A percentile compares a stretch with the other conserved stretches of the same genome.
These are phyloP conservation scores for Chaetoderma sp. DNA, from an alignment of 2,888 invertebrate species.

Conservation along the genomic window DNA sequence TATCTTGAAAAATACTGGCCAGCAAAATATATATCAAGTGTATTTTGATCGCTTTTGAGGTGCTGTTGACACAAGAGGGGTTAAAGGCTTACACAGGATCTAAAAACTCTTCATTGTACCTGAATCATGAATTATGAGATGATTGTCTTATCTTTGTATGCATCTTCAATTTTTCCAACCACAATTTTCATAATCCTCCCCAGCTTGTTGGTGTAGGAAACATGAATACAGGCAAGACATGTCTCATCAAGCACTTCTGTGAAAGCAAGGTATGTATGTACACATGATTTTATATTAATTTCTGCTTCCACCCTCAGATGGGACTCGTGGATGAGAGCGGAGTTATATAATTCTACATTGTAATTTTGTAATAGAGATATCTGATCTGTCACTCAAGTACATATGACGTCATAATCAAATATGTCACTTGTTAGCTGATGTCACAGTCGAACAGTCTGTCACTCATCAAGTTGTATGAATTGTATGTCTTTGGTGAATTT, in stretches of 20 bases:
- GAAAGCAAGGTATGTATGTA: constrained; percentile 60
- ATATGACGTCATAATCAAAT: too few relatives aligned
- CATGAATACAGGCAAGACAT: constrained; percentile 64
- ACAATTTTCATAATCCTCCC: constrained; percentile 20
- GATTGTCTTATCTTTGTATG: neutral
- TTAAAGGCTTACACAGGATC: too few relatives aligned
- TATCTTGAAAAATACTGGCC: too few relatives aligned
- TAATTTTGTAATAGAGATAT: neutral
- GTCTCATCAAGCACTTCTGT: constrained; percentile 68
- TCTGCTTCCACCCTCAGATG: neutral
- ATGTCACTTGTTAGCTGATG: too few relatives aligned
- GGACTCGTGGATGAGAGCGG: neutral
- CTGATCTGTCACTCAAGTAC: too few relatives aligned
- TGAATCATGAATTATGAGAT: neutral
- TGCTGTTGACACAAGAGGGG: too few relatives aligned
- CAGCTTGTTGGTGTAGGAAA: constrained; percentile 66
- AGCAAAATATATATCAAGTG: too few relatives aligned
- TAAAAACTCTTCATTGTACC: too few relatives aligned
- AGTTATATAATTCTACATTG: neutral
- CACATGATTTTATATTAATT: neutral
- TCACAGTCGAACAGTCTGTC: neutral
- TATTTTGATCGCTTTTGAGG: too few relatives aligned
- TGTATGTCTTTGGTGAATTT: too few relatives aligned
- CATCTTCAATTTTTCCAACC: neutral
- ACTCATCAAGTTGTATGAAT: too few relatives aligned